Evolutionary conservation across 2,113 vertebrate genomes (phyloP), one percentile per base, ranked within the genome.

Genomic region (Triplophysa siluroides): DNA sequence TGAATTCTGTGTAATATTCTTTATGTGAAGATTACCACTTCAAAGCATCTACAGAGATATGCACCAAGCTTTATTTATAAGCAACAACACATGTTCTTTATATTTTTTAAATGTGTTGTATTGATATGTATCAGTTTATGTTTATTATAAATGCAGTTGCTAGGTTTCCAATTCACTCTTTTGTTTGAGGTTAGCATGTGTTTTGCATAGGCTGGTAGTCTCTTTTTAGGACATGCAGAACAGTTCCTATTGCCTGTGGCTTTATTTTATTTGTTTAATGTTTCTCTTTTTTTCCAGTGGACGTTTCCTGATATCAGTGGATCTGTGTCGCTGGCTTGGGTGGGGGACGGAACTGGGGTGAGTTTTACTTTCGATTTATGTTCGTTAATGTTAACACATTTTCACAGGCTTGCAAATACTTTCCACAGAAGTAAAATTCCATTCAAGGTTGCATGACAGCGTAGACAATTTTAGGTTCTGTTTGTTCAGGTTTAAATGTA

Each of bases 311-410:
- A 97, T 86, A 91, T 95, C 81, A 95, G 95, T 83, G 94, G 94
- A 82, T 95, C 95, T 0, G 94, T 97, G 75, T 94, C 95, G 0
- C 91, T 98, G 82, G 96, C 96, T 82, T 98, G 96, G 96, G 93
- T 98, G 87, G 96, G 96, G 82, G 95, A 96, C 85, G 93, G 93
- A 87, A 95, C 95, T 18, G 96, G 96, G 89, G 96, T 97, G 88
- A 96, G 96, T 95, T 82, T 78, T 73, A 8, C 21, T 61, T 74
- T 52, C 61, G 38, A 47, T 24, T 33, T 33, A 41, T 21, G 19
- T 19, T 21, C 8, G 2, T n/a, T 76, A 41, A 29, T 76, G 29
- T n/a, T n/a, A 24, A 18, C 26, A 64, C 4, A 24, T 65, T 67
- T 56, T 54, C 11, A 64, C n/a, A 45, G 1, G 3, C 47, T 71